Evolutionary conservation across 2,888 invertebrate genomes (phyloP), one percentile per base, ranked within the genome.

Genomic region (Xestia rhomboidea): DNA sequence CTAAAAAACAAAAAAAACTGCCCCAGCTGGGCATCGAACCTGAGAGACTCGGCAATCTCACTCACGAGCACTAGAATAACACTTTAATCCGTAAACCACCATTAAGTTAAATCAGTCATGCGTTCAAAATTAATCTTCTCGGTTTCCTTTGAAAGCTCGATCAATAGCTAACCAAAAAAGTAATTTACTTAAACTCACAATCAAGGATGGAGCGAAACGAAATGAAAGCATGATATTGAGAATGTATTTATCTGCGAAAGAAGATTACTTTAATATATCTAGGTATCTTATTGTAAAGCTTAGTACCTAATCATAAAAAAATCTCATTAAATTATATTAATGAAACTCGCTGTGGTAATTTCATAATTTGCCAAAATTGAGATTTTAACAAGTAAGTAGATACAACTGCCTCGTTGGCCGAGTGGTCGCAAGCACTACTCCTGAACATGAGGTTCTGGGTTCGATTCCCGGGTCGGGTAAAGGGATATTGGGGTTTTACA

Each of bases 151-250:
- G 63, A 49, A 38, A 41, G 41, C 46, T 60, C 30, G 46, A 83
- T 83, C 49, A 46, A 83, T 79, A n/a, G n/a, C n/a, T n/a, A 78
- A 38, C 63, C 34, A 51, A 51, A 78, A 68, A 84, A 49, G 69
- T 68, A 79, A 83, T 84, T 79, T 64, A 83, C 11, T 51, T 78
- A 7, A 46, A 38, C 24, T 27, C 57, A 64, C 63, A 79, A 51
- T 30, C 57, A 46, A 54, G 38, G 27, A 63, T 54, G 44, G 51
- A 72, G 44, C 44, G 51, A 83, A 57, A 68, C 34, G 64, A 66
- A 79, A 80, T 66, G 49, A 64, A 79, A 64, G 10, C 21, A 27
- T 15, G 27, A 30, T 68, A 46, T 21, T 49, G n/a, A 68, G 64
- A 15, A 57, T 51, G 60, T 60, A 80, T 69, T 66, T 64, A 66